Evolutionary conservation across 2,113 vertebrate genomes (phyloP).

Genomic region (Psittacus erithacus): DNA sequence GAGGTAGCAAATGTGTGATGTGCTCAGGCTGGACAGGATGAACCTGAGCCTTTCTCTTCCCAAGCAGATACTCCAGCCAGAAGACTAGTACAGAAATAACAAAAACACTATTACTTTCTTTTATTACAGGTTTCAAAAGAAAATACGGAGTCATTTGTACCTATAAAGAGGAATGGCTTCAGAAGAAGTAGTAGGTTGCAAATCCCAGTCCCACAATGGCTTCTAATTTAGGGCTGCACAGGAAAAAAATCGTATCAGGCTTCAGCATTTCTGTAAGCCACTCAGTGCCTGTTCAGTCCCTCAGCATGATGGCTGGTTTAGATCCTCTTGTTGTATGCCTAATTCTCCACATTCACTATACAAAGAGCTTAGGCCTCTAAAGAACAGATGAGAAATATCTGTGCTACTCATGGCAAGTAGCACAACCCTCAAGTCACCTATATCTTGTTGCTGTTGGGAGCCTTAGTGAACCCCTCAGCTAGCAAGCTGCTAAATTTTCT

Average conservation of each 20-base stretch:
- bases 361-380: background rate
- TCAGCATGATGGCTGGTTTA: background rate
- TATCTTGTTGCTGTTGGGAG: background rate
- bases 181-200: background rate
- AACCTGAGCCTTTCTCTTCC: background rate
- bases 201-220: background rate
- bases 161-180: background rate
- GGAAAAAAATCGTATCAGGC: background rate
- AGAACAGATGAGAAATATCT: background rate
- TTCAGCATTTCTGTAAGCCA: background rate
- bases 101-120: background rate
- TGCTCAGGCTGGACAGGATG: background rate
- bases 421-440: background rate
- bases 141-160: background rate
- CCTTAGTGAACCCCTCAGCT: background rate
- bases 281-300: background rate
- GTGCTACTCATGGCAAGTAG: background rate
- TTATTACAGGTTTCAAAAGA: background rate
- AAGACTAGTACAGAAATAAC: background rate
- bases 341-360: background rate
- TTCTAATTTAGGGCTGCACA: background rate
- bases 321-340: background rate
- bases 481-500: constrained; percentile 40
- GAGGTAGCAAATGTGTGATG: background rate
- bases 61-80: background rate